Evolutionary conservation across 1,140 invertebrate genomes (phyloP).

Genomic region (Drosophila repleta): DNA sequence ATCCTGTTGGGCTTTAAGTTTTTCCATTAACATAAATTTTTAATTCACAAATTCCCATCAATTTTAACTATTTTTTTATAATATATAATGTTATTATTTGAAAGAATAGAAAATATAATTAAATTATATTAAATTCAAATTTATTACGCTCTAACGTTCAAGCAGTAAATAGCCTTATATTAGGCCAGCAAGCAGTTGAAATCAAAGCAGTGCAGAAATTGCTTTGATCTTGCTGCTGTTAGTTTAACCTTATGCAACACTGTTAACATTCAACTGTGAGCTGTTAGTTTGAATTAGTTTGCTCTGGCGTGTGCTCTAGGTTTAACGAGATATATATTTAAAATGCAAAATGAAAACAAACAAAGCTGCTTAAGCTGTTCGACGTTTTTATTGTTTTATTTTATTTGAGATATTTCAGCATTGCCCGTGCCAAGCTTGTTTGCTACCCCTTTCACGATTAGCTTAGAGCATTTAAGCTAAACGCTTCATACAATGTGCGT

Average conservation of each 20-base stretch:
- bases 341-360: not conserved
- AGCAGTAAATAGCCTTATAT: not conserved
- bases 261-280: not conserved
- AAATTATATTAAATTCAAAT: no score
- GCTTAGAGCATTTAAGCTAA: no score
- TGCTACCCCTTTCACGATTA: not conserved
- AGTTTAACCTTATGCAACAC: not conserved
- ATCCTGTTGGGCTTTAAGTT: slow-evolving; percentile 15
- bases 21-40: slow-evolving; percentile 13
- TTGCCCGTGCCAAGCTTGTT: not conserved
- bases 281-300: not conserved
- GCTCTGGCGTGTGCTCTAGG: not conserved
- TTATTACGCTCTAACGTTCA: no score
- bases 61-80: not conserved
- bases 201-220: not conserved
- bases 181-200: not conserved
- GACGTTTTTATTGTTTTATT: not conserved
- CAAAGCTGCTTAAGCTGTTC: not conserved
- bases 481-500: slow-evolving; percentile 16
- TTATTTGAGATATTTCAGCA: not conserved
- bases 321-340: no score
- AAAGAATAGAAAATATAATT: no score
- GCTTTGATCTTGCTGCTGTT: not conserved
- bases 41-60: not conserved
- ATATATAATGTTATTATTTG: no score